A percentile compares a stretch with the other conserved stretches of the same genome.
phyloP scores from a whole-genome alignment of 2,888 invertebrate species.

The Laothoe populi region DNA sequence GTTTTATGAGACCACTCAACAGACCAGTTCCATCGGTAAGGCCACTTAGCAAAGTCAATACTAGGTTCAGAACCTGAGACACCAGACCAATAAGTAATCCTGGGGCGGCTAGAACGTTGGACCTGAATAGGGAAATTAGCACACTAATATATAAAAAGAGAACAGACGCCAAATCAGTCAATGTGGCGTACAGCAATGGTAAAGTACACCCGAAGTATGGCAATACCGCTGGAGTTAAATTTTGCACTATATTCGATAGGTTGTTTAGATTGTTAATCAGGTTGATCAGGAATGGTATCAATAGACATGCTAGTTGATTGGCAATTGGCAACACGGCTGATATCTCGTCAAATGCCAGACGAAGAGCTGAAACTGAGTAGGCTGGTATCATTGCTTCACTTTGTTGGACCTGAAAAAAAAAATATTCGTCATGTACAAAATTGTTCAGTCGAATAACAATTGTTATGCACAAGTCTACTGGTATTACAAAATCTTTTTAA shows the following conservation, averaged over 20 bases:
- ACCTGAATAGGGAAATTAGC: slow-evolving; percentile 71
- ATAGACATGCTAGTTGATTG: slow-evolving; percentile 70
- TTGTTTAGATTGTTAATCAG: slow-evolving; percentile 77
- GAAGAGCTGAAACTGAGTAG: slow-evolving; percentile 71
- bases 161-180: slow-evolving; percentile 75
- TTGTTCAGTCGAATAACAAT: background rate
- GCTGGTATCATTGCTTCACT: slow-evolving; percentile 76
- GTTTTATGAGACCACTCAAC: slow-evolving; percentile 64
- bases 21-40: slow-evolving; percentile 67
- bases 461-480: background rate
- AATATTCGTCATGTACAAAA: background rate
- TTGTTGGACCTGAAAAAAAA: slow-evolving; percentile 54
- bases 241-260: slow-evolving; percentile 75
- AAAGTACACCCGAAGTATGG: slow-evolving; percentile 78
- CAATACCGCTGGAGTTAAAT: slow-evolving; percentile 71
- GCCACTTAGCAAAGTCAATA: slow-evolving; percentile 66
- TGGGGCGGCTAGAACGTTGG: slow-evolving; percentile 72
- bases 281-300: slow-evolving; percentile 74
- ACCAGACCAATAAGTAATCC: slow-evolving; percentile 65
- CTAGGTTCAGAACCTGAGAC: slow-evolving; percentile 65
- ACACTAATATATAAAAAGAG: slow-evolving; percentile 76
- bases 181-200: slow-evolving; percentile 70
- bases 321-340: slow-evolving; percentile 69
- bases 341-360: slow-evolving; percentile 75
- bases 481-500: too few relatives aligned